Base-by-base conservation (phyloP, 2,113 vertebrate genomes). In the Ochotona princeps region DNA sequence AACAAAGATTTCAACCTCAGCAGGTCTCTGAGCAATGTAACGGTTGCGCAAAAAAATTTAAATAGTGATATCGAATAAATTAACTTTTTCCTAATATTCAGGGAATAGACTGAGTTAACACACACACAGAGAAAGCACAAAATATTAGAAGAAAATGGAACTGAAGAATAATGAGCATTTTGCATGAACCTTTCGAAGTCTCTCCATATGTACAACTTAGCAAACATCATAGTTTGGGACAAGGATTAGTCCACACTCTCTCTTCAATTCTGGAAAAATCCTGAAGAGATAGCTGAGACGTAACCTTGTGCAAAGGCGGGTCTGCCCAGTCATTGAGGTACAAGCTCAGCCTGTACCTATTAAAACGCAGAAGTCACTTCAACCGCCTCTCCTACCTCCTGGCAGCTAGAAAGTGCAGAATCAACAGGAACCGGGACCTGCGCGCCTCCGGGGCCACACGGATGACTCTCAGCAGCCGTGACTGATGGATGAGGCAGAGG, bases 31-130 rank as follows among this genome's bases (percentile, higher is more conserved):
- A 86, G 89, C n/a, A 95, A 35, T 5, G 20, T 30, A 65, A 69
- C 60, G 32, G 85, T 90, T 79, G 49, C 9, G n/a, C n/a, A 30
- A 61, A 86, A 44, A 87, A 32, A 12, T 14, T 44, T 12, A 79
- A 93, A 84, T 15, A 30, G 10, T 67, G 70, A 85, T 18, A 70
- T 23, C 14, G 4, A 49, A 11, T 32, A 74, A 17, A 15, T 5
- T 82, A 44, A 78, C 35, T 76, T 57, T 78, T 75, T 82, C 78
- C 89, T 92, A 83, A 75, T 28, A 60, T 26, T 32, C 32, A 57
- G 11, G 63, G 30, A 70, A 49, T 13, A 44, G 28, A 63, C 12
- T 74, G 35, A 4, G 5, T 63, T 25, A 23, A 12, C 49, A 10
- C 2, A 23, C n/a, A n/a, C 14, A 8, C 1, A 7, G 0, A 10